Percentiles rank a stretch among this genome's conserved stretches.
These are phyloP conservation scores for Palythoa heliodiscus DNA, from an alignment of 92 coral and sea anemone species.

Conservation along the genomic window DNA sequence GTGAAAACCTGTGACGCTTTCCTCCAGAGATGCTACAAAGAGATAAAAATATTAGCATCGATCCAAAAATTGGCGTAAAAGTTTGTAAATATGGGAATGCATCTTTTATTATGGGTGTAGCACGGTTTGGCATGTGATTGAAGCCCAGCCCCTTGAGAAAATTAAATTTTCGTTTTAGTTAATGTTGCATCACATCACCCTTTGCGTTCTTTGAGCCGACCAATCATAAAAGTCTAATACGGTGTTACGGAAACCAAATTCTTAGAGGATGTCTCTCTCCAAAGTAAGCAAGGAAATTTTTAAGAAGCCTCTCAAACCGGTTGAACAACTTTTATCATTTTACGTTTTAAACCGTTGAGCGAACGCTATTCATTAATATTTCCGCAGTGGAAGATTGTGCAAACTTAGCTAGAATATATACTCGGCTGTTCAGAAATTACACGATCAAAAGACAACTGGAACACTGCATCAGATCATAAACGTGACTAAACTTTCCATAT, in stretches of 20 bases:
- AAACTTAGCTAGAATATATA: too few species aligned
- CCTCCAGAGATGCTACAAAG: conserved; percentile 10
- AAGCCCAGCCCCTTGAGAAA: conserved; percentile 25
- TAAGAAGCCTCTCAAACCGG: not conserved
- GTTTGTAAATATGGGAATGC: not conserved
- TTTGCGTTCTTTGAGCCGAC: conserved; percentile 22
- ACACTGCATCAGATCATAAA: not conserved
- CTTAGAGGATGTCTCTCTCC: not conserved
- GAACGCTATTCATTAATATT: too few species aligned
- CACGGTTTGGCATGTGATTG: conserved; percentile 26
- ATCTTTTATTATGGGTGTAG: not conserved
- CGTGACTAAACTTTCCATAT: conserved; percentile 5
- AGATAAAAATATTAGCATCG: not conserved
- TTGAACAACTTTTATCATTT: not conserved
- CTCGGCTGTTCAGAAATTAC: not conserved
- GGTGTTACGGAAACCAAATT: conserved; percentile 37
- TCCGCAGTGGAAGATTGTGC: too few species aligned
- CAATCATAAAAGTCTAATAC: conserved; percentile 2
- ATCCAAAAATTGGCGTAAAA: not conserved
- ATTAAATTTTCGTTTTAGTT: conserved; percentile 36
- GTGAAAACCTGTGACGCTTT: conserved; percentile 24
- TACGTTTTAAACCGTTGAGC: not conserved
- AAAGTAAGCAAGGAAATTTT: not conserved
- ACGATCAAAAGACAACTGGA: not conserved
- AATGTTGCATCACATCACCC: conserved; percentile 39